phyloP scores from a whole-genome alignment of 2,888 invertebrate species.

The Campopleginae sp. region DNA sequence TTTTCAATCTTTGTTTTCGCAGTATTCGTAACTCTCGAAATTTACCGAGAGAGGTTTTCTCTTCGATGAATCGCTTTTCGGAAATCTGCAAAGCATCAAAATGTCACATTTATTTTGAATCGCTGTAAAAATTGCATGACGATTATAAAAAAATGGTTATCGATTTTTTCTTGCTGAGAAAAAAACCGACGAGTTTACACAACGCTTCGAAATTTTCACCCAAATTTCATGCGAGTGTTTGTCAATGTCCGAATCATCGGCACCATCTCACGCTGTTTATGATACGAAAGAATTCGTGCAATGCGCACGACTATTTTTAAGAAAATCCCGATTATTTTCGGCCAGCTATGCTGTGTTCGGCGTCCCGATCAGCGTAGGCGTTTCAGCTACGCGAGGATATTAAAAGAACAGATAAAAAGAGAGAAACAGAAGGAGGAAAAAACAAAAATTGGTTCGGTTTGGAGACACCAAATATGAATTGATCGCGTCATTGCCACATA shows the following conservation, averaged over 20 bases:
- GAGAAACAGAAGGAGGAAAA: slow-evolving; percentile 17
- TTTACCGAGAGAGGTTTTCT: background rate
- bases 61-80: slow-evolving; percentile 7
- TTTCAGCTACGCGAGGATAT: slow-evolving; percentile 33
- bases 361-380: slow-evolving; percentile 58
- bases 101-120: background rate
- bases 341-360: slow-evolving; percentile 61
- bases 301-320: slow-evolving; percentile 77
- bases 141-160: too few relatives aligned
- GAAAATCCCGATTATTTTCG: slow-evolving; percentile 77
- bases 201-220: background rate
- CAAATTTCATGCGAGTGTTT: slow-evolving; percentile 43
- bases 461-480: slow-evolving; percentile 35
- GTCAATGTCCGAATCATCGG: slow-evolving; percentile 53
- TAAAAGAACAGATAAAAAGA: slow-evolving; percentile 37
- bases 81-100: slow-evolving; percentile 14
- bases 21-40: slow-evolving; percentile 8
- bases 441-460: slow-evolving; percentile 42
- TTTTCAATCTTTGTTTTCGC: background rate
- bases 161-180: too few relatives aligned
- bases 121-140: too few relatives aligned
- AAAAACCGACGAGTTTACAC: slow-evolving; percentile 7
- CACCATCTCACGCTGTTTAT: slow-evolving; percentile 73
- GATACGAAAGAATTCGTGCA: slow-evolving; percentile 75
- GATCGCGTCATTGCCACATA: slow-evolving; percentile 26